Evolutionary conservation across 2,113 vertebrate species (phyloP).

Genomic region (Pedionomus torquatus): DNA sequence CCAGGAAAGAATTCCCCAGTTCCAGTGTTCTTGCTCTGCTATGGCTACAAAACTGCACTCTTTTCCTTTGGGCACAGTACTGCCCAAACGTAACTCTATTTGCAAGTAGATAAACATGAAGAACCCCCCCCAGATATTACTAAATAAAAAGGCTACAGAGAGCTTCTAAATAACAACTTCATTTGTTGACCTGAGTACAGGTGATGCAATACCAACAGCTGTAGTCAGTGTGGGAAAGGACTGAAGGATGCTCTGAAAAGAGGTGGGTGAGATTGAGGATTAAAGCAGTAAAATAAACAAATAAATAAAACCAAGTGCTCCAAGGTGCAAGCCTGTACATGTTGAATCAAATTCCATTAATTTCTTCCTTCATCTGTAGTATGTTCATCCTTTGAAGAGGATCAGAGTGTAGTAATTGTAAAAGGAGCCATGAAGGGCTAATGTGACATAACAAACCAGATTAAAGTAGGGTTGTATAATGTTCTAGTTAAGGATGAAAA

Average conservation of each 20-base stretch:
- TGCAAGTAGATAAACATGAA: background rate
- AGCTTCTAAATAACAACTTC: background rate
- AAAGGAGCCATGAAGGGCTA: background rate
- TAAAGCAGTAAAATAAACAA: background rate
- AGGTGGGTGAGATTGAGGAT: background rate
- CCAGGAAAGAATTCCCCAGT: background rate
- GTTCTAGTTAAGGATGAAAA: background rate
- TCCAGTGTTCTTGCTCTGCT: background rate
- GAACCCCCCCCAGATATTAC: background rate
- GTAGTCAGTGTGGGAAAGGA: background rate
- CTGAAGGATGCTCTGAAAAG: background rate
- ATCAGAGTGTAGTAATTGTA: background rate
- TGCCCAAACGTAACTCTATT: background rate
- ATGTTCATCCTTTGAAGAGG: background rate
- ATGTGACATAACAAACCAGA: background rate
- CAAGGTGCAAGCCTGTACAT: background rate
- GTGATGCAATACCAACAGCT: background rate
- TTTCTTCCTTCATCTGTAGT: background rate
- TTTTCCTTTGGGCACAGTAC: background rate
- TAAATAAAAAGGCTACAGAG: background rate
- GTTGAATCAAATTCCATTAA: background rate
- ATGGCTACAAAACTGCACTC: background rate
- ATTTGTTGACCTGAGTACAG: background rate
- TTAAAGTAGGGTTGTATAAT: background rate
- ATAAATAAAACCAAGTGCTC: background rate